These are phyloP conservation scores for Drosophila rufa DNA, from an alignment of 1,140 invertebrate genomes.

Conservation along the genomic window DNA sequence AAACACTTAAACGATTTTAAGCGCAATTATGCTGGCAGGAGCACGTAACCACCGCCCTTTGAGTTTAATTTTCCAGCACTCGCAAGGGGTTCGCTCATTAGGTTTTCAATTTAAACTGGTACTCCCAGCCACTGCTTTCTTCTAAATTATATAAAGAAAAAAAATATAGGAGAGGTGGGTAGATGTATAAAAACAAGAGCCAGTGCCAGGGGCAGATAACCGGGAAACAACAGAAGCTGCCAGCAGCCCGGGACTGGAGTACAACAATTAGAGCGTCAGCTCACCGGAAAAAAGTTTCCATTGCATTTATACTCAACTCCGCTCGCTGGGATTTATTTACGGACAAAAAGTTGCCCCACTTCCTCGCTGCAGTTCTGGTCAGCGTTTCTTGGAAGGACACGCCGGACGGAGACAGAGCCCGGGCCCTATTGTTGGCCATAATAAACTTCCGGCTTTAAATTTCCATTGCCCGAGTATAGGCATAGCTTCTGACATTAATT, in stretches of 20 bases:
- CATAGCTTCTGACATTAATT: constrained; percentile 80
- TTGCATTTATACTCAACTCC: constrained; percentile 68
- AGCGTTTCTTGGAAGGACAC: constrained; percentile 44
- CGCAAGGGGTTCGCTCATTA: constrained; percentile 60
- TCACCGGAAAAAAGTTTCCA: constrained; percentile 83
- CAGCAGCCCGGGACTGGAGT: constrained; percentile 47
- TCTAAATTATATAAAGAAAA: constrained; percentile 22
- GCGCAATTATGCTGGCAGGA: constrained; percentile 79
- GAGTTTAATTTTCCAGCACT: constrained; percentile 66
- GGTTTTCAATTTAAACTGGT: constrained; percentile 67
- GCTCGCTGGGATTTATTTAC: constrained; percentile 75
- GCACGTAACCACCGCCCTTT: constrained; percentile 61
- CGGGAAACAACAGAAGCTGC: constrained; percentile 51
- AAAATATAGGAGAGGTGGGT: neutral
- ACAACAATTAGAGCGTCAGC: constrained; percentile 79
- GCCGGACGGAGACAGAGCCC: constrained; percentile 7
- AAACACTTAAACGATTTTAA: constrained; percentile 83
- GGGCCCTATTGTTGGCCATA: constrained; percentile 68
- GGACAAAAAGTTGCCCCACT: constrained; percentile 49
- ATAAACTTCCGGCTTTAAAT: constrained; percentile 80
- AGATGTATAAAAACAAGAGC: constrained; percentile 7
- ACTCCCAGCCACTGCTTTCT: constrained; percentile 1
- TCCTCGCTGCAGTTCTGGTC: constrained; percentile 20
- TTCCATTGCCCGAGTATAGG: constrained; percentile 62
- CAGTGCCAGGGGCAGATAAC: constrained; percentile 50